Evolutionary conservation across 2,113 vertebrate genomes (phyloP).

Genomic region (Lontra canadensis): DNA sequence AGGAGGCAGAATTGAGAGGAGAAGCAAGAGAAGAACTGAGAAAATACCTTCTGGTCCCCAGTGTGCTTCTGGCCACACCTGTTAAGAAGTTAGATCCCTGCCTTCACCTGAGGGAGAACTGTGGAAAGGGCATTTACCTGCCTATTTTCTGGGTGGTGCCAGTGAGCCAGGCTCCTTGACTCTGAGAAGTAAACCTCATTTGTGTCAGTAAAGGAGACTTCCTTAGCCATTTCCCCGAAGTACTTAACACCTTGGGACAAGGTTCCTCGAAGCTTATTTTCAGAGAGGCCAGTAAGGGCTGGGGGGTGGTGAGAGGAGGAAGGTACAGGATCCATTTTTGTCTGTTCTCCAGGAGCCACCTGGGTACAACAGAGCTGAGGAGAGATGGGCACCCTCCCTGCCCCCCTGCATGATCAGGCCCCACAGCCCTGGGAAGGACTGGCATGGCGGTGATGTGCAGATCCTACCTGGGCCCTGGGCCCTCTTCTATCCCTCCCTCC

Average conservation of each 20-base stretch:
- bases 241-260: not conserved
- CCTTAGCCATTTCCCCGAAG: not conserved
- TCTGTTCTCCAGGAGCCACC: not conserved
- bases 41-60: not conserved
- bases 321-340: not conserved
- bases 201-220: not conserved
- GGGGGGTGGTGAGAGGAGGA: no score
- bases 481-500: not conserved
- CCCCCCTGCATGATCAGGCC: not conserved
- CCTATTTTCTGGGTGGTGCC: not conserved
- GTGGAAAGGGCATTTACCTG: not conserved
- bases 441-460: not conserved
- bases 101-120: not conserved
- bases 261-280: not conserved
- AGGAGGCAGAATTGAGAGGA: not conserved
- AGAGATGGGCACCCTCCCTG: no score
- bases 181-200: not conserved
- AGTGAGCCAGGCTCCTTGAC: not conserved
- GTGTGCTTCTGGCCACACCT: no score
- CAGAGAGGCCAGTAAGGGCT: not conserved
- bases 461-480: not conserved
- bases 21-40: not conserved
- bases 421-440: not conserved
- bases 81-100: not conserved
- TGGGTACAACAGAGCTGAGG: not conserved